Base-by-base conservation (phyloP, 53 echinoderm and acorn worm genomes). In the Stichopus horrens region DNA sequence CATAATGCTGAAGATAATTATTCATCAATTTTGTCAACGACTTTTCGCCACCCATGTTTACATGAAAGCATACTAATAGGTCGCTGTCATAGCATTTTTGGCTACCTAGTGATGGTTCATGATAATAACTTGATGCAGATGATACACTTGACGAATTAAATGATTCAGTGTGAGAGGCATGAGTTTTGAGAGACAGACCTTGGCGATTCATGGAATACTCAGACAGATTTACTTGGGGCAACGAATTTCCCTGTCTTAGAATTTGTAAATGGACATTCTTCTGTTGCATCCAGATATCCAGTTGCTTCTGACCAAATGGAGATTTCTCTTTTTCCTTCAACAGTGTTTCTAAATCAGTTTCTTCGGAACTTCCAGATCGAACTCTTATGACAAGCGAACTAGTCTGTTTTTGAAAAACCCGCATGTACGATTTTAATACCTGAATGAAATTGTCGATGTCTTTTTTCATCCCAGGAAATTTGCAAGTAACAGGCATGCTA, bases 401-500 rank as follows among this genome's bases (percentile, higher is more conserved):
- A 57, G 58, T 55, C 21, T 8, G 55, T 55, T 57, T 55, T 55
- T 81, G 82, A 1, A 81, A 18, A n/a, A 55, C 21, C 8, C 56
- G 55, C 16, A 57, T 55, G 82, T 81, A 81, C 16, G 82, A 56
- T 14, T 18, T 7, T 58, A 81, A 18, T 21, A 81, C 19, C 20
- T 81, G 82, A 4, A 55, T 7, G 82, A 81, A 81, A 8, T 81
- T 57, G 53, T 77, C 55, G n/a, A 93, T 58, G 20, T 93, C 89
- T 8, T 60, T 53, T 20, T 66, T 63, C 23, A 93, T 88, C 67
- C 86, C 73, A 5, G 91, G 89, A 52, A 93, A 93, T 53, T 75
- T 37, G n/a, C 5, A 79, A 51, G 74, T 88, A n/a, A 79, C 22
- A 9, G 89, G 68, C 9, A 67, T 52, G 19, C 8, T 58, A 52